Percentiles rank a stretch among this genome's conserved stretches.
Evolutionary conservation across 2,113 vertebrate species (phyloP).

Genomic region (Cranoglanis bouderius): DNA sequence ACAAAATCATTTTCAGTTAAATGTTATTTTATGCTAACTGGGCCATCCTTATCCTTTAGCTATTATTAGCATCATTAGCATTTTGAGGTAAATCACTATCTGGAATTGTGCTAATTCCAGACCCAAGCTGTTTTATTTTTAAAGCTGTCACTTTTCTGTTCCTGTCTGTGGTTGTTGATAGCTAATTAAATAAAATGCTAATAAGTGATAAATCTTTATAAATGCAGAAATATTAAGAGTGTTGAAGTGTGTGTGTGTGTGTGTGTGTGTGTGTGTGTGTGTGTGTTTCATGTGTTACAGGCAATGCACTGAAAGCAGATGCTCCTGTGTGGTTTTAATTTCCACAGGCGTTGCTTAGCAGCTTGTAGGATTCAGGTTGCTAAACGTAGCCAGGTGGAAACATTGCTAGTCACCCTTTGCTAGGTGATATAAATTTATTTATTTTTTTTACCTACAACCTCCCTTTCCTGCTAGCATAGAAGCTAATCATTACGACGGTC

Average conservation of each 20-base stretch:
- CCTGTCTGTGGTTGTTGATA: no score
- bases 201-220: neutral
- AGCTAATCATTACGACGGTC: neutral
- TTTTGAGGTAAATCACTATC: neutral
- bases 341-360: conserved; percentile 14
- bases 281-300: neutral
- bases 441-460: no score
- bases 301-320: neutral
- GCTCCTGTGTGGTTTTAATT: conserved; percentile 13
- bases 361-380: conserved; percentile 3
- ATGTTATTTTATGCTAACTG: neutral
- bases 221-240: neutral
- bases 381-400: neutral
- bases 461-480: neutral
- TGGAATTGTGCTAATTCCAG: neutral
- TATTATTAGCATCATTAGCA: neutral
- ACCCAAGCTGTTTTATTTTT: no score
- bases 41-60: neutral
- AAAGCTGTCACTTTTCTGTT: no score
- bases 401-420: neutral
- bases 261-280: neutral
- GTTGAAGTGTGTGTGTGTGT: neutral
- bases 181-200: neutral
- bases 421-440: neutral
- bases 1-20: neutral